Evolutionary conservation across 2,888 invertebrate genomes (phyloP).

Genomic region (Gortyna flavago): DNA sequence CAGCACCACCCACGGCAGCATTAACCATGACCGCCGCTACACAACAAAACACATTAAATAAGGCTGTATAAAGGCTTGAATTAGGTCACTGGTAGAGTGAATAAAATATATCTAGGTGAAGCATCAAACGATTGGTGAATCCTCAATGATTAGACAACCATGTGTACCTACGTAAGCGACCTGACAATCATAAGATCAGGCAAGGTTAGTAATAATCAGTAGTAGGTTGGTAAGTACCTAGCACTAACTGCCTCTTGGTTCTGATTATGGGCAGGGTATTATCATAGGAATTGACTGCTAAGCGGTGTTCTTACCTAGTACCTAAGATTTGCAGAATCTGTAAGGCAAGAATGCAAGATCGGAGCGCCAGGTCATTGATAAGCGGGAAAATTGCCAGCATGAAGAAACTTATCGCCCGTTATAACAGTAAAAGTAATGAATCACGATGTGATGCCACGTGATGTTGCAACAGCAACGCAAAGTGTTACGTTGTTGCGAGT

Average conservation of each 20-base stretch:
- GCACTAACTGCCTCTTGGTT: background rate
- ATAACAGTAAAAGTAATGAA: slow-evolving; percentile 1
- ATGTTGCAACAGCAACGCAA: slow-evolving; percentile 12
- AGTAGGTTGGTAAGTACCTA: too few species aligned
- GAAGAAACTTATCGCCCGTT: slow-evolving; percentile 14
- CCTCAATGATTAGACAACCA: background rate
- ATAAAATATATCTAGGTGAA: background rate
- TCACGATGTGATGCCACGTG: slow-evolving; percentile 6
- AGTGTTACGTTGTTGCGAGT: slow-evolving; percentile 9
- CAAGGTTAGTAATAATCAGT: background rate
- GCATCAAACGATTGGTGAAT: slow-evolving; percentile 6
- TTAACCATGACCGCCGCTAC: slow-evolving; percentile 95
- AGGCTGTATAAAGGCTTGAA: background rate
- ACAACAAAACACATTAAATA: slow-evolving; percentile 64
- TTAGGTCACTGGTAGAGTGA: background rate
- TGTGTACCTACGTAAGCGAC: background rate
- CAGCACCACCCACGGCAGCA: slow-evolving; percentile 96
- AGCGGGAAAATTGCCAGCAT: slow-evolving; percentile 8
- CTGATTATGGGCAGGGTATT: background rate
- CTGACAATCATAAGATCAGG: background rate
- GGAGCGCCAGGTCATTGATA: background rate
- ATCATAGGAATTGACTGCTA: background rate
- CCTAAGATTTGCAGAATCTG: background rate
- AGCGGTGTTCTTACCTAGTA: background rate
- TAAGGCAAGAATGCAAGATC: background rate